Conservation (phyloP, 2,113 vertebrate species). For the Picathartes gymnocephalus region DNA sequence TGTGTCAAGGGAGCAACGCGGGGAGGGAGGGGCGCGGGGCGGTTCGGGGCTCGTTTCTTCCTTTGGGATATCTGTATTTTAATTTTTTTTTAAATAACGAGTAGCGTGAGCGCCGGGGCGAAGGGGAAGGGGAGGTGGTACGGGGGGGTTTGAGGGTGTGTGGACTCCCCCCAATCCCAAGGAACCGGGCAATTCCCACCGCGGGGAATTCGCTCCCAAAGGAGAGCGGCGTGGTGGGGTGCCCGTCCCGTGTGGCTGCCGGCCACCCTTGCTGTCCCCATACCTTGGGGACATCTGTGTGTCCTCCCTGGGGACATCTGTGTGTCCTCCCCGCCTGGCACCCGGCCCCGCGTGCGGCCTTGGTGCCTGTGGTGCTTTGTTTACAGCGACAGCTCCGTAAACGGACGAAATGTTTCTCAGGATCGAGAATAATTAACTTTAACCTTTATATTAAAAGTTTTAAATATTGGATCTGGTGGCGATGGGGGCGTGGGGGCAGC, state of each 20-base stretch:
- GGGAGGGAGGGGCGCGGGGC: background rate
- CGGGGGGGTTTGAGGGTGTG: background rate
- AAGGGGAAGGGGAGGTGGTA: background rate
- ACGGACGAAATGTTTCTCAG: slow-evolving; percentile 65
- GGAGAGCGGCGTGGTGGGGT: slow-evolving; percentile 53
- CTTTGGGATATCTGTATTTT: slow-evolving; percentile 49
- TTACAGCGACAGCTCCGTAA: slow-evolving; percentile 63
- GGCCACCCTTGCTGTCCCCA: background rate
- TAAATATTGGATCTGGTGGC: background rate
- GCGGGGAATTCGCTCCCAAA: slow-evolving; percentile 72
- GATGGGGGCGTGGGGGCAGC: too few relatives aligned
- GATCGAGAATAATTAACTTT: slow-evolving; percentile 63
- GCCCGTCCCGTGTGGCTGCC: background rate
- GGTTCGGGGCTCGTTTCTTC: background rate
- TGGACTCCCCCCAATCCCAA: background rate
- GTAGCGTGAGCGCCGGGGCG: slow-evolving; percentile 1
- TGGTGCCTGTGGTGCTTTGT: slow-evolving; percentile 66
- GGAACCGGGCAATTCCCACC: background rate
- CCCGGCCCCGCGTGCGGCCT: background rate
- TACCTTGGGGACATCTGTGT: background rate
- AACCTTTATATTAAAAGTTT: slow-evolving; percentile 62
- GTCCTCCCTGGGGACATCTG: background rate
- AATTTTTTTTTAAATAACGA: slow-evolving; percentile 71
- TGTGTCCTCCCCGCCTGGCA: background rate
- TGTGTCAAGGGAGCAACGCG: slow-evolving; percentile 80